Evolutionary conservation across 2,888 invertebrate genomes (phyloP), one percentile per base, ranked within the genome.

Genomic region (Cephus sareptanus): DNA sequence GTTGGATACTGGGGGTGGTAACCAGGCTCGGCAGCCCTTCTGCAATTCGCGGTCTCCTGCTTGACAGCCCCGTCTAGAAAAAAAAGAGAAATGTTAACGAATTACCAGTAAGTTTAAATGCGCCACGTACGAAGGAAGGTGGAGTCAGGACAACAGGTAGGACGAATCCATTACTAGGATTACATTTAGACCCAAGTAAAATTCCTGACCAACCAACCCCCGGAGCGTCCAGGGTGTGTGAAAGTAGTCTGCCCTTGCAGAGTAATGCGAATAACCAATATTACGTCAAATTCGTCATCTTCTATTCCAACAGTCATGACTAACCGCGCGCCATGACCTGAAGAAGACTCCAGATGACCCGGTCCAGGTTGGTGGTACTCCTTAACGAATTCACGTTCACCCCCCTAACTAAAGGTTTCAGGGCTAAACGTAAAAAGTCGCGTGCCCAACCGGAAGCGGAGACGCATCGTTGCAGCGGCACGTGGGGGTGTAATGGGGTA

Each of bases 381-480:
- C 56, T 23, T 56, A 23, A 40, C 40, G 40, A 40, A 40, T 40
- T 56, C 56, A 56, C 56, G 40, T 23, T 23, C 9, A 23, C 6
- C 23, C 56, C 56, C 2, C 40, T 15, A 23, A 56, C 15, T 23
- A 23, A 56, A 23, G 56, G 56, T 56, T 23, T 2, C 56, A 56
- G 56, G 23, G 23, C 23, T 9, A 23, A 56, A 23, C 56, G 56
- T 56, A 56, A 78, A 85, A 82, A 83, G 87, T 84, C 89, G 86
- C 88, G 89, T 89, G 89, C 85, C 87, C 79, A 75, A 84, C 83
- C 89, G 89, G 89, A 89, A 89, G 89, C 83, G 76, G 85, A 83
- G 86, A 87, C 86, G 89, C 89, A 89, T 89, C 89, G 87, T 85
- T 87, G 87, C 86, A 88, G 80, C 83, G 87, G 85, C 89, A 88